phyloP scores from a whole-genome alignment of 2,888 invertebrate genomes.

The Erebia ligea region DNA sequence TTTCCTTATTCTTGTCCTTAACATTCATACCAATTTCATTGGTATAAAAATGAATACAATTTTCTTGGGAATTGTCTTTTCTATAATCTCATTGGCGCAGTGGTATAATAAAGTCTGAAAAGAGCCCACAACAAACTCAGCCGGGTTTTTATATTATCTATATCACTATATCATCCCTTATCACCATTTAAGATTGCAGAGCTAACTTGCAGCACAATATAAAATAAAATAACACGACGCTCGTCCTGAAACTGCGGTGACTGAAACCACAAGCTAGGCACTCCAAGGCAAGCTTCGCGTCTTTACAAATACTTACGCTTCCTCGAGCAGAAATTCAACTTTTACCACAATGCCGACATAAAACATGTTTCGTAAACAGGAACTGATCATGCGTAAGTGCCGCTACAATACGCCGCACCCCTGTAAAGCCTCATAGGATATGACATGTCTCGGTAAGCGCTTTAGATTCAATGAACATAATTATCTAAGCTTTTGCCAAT shows the following conservation, averaged over 20 bases:
- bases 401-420: slow-evolving; percentile 41
- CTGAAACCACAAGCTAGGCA: slow-evolving; percentile 40
- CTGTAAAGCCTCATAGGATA: slow-evolving; percentile 34
- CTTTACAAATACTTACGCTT: slow-evolving; percentile 61
- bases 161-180: too few relatives aligned
- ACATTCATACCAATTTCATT: background rate
- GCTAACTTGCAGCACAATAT: too few relatives aligned
- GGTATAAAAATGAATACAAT: background rate
- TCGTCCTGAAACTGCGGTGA: slow-evolving; percentile 31
- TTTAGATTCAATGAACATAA: slow-evolving; percentile 2
- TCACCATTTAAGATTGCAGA: too few relatives aligned
- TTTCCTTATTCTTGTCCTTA: background rate
- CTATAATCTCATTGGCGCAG: too few relatives aligned
- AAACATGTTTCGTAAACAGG: slow-evolving; percentile 77
- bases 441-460: slow-evolving; percentile 10
- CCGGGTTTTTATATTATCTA: too few relatives aligned
- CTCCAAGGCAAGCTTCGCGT: slow-evolving; percentile 61
- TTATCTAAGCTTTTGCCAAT: background rate
- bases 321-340: slow-evolving; percentile 75
- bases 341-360: slow-evolving; percentile 72
- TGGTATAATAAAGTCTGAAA: too few relatives aligned
- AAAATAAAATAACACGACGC: background rate
- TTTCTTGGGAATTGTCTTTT: background rate
- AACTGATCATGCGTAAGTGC: slow-evolving; percentile 55
- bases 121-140: too few relatives aligned